A percentile compares a stretch with the other conserved stretches of the same genome.
phyloP scores from a whole-genome alignment of 2,797 vertebrate genomes.

The Monodelphis domestica region DNA sequence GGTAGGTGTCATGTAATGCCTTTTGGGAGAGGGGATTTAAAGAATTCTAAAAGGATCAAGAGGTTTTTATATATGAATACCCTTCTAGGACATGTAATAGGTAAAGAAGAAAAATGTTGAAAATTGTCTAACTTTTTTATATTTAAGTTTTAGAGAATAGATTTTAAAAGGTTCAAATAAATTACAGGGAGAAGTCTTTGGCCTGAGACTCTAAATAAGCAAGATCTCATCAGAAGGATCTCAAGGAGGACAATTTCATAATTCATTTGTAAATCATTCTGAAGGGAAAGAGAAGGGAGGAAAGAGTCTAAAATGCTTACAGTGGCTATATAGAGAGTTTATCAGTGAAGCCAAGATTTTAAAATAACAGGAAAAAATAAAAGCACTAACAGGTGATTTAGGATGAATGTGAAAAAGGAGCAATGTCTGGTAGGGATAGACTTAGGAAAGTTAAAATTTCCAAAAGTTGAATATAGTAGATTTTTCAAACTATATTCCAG shows the following conservation, averaged over 20 bases:
- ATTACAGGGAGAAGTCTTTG: not conserved
- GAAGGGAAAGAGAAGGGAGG: not conserved
- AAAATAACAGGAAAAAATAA: not conserved
- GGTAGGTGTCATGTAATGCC: fast-evolving
- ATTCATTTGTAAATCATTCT: not conserved
- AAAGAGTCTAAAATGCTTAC: not conserved
- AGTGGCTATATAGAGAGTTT: not conserved
- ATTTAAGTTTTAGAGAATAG: not conserved
- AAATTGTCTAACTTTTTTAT: not conserved
- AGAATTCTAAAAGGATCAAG: not conserved
- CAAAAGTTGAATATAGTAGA: not conserved
- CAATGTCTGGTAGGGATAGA: not conserved
- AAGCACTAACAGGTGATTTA: not conserved
- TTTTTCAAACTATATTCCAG: not conserved
- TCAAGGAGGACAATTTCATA: no score
- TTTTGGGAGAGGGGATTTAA: not conserved
- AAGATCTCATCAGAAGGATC: not conserved
- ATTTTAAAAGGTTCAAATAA: not conserved
- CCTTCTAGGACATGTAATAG: no score
- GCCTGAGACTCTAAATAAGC: not conserved
- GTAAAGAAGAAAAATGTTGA: no score
- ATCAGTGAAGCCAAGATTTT: not conserved
- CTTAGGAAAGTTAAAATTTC: not conserved
- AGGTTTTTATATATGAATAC: no score
- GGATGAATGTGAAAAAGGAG: not conserved